Conservation (phyloP, 1,140 invertebrate genomes). For the Tetraneura akinire region DNA sequence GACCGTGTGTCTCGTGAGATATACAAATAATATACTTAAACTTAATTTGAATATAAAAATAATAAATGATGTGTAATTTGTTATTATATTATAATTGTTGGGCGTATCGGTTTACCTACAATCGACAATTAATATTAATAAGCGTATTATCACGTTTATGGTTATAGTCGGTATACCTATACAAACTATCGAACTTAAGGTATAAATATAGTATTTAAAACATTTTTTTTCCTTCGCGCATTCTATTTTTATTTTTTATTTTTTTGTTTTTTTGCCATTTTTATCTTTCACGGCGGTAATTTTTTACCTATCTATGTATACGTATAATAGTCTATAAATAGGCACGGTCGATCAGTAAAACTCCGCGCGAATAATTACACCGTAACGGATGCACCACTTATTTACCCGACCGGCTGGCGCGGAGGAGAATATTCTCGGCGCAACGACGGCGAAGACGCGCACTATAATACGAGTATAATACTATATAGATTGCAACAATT, state of each 20-base stretch:
- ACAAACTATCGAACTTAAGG: too few relatives aligned
- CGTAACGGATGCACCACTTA: constrained; percentile 45
- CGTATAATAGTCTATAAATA: too few relatives aligned
- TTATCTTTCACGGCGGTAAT: constrained; percentile 25
- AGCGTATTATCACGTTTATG: too few relatives aligned
- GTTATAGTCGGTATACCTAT: too few relatives aligned
- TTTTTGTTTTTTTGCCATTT: neutral
- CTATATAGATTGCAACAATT: neutral
- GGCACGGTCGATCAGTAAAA: constrained; percentile 15
- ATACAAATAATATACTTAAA: too few relatives aligned
- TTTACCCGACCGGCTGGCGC: constrained; percentile 22
- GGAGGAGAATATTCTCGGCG: too few relatives aligned
- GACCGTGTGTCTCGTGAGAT: too few relatives aligned
- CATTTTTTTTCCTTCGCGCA: neutral
- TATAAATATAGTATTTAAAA: neutral
- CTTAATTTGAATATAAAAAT: too few relatives aligned
- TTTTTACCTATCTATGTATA: neutral
- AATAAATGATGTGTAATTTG: too few relatives aligned
- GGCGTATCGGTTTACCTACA: too few relatives aligned
- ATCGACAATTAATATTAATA: too few relatives aligned
- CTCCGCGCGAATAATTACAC: constrained; percentile 17
- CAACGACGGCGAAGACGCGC: neutral
- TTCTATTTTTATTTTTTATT: neutral
- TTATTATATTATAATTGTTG: too few relatives aligned
- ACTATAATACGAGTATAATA: neutral